Conservation (phyloP, 2,113 vertebrate genomes). For the Phylloscopus whistleri region DNA sequence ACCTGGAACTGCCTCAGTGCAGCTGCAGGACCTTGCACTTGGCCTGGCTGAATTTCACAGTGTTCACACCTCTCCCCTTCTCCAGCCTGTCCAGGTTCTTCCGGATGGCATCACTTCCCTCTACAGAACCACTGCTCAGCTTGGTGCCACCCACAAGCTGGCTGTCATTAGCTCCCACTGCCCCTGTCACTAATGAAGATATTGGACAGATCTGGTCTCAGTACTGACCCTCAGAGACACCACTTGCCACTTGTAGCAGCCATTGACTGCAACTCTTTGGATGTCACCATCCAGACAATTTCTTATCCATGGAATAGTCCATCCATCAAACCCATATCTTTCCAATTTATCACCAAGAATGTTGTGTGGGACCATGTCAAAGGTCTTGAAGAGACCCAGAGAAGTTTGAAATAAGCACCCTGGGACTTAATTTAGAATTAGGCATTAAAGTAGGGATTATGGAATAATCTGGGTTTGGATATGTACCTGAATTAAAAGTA, state of each 20-base stretch:
- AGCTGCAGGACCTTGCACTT: neutral
- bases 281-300: neutral
- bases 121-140: neutral
- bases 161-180: neutral
- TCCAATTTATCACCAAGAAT: neutral
- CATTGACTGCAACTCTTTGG: neutral
- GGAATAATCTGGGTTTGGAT: neutral
- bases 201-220: too few species aligned
- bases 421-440: neutral
- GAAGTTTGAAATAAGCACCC: neutral
- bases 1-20: rapidly evolving
- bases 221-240: neutral
- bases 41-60: neutral
- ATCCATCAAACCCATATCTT: neutral
- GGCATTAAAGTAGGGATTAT: neutral
- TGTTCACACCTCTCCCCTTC: neutral
- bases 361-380: neutral
- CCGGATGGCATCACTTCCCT: neutral
- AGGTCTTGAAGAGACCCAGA: neutral
- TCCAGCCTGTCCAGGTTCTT: neutral
- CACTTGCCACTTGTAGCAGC: neutral
- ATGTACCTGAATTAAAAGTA: neutral
- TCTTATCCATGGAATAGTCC: rapidly evolving
- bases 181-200: neutral
- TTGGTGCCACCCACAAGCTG: neutral